Conservation (phyloP, 2,888 invertebrate species). For the Drosophila atroscutellata region DNA sequence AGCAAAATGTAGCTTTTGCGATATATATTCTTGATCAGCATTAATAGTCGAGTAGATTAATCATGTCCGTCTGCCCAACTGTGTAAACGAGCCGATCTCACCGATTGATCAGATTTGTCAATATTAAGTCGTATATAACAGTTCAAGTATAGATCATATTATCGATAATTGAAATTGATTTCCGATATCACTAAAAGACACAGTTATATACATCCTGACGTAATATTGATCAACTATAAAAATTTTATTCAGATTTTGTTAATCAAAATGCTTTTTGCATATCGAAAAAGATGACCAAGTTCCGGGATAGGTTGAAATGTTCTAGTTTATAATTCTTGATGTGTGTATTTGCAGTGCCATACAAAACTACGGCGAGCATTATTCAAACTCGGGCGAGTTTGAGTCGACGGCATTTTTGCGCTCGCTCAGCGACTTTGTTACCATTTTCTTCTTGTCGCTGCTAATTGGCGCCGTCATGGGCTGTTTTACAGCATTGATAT, state of each 20-base stretch:
- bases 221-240: background rate
- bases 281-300: background rate
- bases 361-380: conserved; percentile 93
- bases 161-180: background rate
- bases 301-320: background rate
- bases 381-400: conserved; percentile 94
- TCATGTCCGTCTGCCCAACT: background rate
- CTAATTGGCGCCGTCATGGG: conserved; percentile 97
- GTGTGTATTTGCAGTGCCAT: conserved; percentile 88
- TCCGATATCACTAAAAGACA: background rate
- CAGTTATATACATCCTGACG: background rate
- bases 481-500: conserved; percentile 96
- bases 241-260: background rate
- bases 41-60: background rate
- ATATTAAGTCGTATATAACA: background rate
- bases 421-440: conserved; percentile 95
- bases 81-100: background rate
- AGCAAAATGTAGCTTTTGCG: background rate
- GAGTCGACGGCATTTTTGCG: conserved; percentile 94
- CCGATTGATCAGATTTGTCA: background rate
- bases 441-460: conserved; percentile 96
- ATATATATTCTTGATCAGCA: background rate
- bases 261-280: background rate
- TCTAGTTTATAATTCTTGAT: background rate
- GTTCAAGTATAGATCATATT: background rate